Evolutionary conservation across 2,888 invertebrate genomes (phyloP), one percentile per base, ranked within the genome.

Genomic region (Drosophila monieri): DNA sequence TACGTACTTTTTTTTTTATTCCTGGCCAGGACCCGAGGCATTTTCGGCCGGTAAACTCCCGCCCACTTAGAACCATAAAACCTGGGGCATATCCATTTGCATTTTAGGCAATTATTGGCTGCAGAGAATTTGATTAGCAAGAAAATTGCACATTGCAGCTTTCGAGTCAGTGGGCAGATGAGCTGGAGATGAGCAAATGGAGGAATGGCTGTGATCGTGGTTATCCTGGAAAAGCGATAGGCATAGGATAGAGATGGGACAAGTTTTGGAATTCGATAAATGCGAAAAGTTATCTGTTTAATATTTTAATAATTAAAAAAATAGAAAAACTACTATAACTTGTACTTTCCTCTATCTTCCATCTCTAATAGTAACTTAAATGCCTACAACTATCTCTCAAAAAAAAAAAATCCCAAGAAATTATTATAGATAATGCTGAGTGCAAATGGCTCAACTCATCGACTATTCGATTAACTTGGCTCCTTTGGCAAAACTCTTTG

Each of bases 71-170:
- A 27, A 27, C 23, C 43, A n/a, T 5, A 35, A 35, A 43, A 5
- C 51, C 27, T 37, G 27, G 43, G 49, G 43, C 64, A 64, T 52
- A 61, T 77, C 85, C 78, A 88, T 88, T 85, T 85, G 85, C 88
- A 85, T 87, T 76, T 86, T 76, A 76, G 74, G 85, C 83, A 80
- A 85, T 87, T 80, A 86, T 85, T 83, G 83, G 76, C 76, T 75
- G 73, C 58, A 73, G 70, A 77, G 58, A 85, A 88, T 80, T 86
- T 76, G 78, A 87, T 87, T 86, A 85, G 71, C 65, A 69, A 72
- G 59, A 65, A 67, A 73, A 72, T 72, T 72, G 71, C 65, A 62
- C 43, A 48, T 35, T 10, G 64, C 48, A 30, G 30, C 27, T 10
- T 35, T 27, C n/a, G 12, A 49, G 39, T 35, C 35, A 18, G 18